A percentile compares a stretch with the other conserved stretches of the same genome.
phyloP scores from a whole-genome alignment of 2,113 vertebrate genomes.

The Cichladusa arquata region DNA sequence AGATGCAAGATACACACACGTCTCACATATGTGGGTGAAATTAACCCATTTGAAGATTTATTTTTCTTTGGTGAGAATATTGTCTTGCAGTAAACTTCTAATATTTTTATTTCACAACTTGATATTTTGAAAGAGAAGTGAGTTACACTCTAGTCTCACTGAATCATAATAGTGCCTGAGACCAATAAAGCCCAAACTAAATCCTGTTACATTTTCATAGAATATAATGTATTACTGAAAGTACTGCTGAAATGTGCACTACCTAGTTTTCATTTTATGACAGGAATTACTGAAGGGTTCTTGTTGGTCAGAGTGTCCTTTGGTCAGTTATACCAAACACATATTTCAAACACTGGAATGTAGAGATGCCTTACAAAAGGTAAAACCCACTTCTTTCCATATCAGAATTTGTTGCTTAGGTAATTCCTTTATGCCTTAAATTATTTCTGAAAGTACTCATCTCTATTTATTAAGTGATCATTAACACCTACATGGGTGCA shows the following conservation, averaged over 20 bases:
- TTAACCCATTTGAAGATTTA: not conserved
- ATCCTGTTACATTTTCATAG: not conserved
- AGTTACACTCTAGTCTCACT: not conserved
- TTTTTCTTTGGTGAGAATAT: not conserved
- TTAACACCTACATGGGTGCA: not conserved
- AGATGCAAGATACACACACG: accelerated
- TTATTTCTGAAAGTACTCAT: not conserved
- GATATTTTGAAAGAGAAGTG: not conserved
- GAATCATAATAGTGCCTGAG: not conserved
- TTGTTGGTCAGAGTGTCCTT: not conserved
- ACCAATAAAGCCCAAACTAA: not conserved
- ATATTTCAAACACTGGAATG: not conserved
- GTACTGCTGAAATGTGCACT: not conserved
- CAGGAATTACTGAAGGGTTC: not conserved
- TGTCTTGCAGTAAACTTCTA: not conserved
- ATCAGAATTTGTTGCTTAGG: not conserved
- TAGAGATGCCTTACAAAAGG: not conserved
- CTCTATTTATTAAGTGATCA: not conserved
- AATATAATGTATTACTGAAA: not conserved
- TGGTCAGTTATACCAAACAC: not conserved
- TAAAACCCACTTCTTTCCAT: not conserved
- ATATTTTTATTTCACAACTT: not conserved
- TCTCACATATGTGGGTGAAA: not conserved
- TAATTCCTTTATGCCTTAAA: not conserved
- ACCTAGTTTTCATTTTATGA: not conserved